phyloP scores from a whole-genome alignment of 2,113 vertebrate genomes.

The Stictonetta naevosa region DNA sequence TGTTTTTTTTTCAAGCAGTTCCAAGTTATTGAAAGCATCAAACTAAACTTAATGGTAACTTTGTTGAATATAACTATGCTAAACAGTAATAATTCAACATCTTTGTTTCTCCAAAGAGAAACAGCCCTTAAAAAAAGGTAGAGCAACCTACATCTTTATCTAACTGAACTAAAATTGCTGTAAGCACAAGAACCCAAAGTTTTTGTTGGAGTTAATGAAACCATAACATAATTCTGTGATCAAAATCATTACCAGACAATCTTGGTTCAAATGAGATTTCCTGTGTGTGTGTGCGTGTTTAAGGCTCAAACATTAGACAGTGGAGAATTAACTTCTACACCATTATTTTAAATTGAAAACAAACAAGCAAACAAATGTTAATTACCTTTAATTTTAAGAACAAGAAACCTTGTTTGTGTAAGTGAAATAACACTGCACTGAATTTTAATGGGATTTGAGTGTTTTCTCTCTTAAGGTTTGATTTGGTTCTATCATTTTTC shows the following conservation, averaged over 20 bases:
- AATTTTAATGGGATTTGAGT: slow-evolving; percentile 10
- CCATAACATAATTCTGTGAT: neutral
- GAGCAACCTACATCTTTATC: neutral
- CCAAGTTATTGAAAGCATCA: neutral
- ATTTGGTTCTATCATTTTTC: neutral
- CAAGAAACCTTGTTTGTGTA: neutral
- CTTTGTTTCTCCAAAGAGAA: neutral
- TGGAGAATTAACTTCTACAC: slow-evolving; percentile 10
- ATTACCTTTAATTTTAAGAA: slow-evolving; percentile 48
- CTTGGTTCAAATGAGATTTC: slow-evolving; percentile 4
- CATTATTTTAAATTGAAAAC: slow-evolving; percentile 58
- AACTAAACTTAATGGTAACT: neutral
- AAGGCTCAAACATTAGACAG: neutral
- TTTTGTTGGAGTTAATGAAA: slow-evolving; percentile 32
- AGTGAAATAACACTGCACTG: neutral
- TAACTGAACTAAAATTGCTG: neutral
- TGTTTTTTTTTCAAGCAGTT: neutral
- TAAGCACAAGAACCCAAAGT: neutral
- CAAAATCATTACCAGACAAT: neutral
- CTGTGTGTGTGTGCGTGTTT: neutral
- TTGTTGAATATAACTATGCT: neutral
- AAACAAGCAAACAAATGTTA: slow-evolving; percentile 48
- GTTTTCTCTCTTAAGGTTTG: neutral
- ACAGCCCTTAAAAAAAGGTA: neutral
- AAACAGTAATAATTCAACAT: neutral